Percentiles rank a stretch among this genome's conserved stretches.
Conservation (phyloP, 2,888 invertebrate species). For the Apamea epomidion region DNA sequence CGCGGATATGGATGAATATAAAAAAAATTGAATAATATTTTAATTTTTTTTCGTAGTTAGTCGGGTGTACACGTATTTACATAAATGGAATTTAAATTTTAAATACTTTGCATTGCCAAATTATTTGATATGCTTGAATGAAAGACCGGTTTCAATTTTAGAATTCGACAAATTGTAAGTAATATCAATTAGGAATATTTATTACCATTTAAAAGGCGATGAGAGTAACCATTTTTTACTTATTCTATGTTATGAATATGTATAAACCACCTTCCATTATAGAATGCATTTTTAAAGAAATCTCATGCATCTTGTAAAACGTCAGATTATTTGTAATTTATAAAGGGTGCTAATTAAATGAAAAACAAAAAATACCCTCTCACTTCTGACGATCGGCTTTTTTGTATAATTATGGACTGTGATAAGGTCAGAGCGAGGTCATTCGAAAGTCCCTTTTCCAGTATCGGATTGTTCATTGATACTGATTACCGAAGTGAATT, state of each 20-base stretch:
- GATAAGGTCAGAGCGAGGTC: constrained; percentile 80
- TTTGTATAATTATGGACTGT: constrained; percentile 77
- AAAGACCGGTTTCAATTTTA: constrained; percentile 4
- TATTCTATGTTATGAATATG: not conserved
- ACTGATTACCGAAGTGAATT: constrained; percentile 59
- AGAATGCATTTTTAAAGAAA: not conserved
- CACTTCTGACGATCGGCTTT: constrained; percentile 72
- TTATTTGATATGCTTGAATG: not conserved
- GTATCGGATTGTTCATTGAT: constrained; percentile 71
- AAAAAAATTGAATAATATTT: not conserved
- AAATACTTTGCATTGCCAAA: constrained; percentile 2
- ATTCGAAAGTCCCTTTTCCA: constrained; percentile 79
- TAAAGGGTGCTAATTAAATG: constrained; percentile 62
- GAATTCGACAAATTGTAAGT: not conserved
- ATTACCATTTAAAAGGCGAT: not conserved
- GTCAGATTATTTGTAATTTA: constrained; percentile 49
- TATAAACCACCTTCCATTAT: not conserved
- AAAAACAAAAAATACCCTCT: constrained; percentile 71
- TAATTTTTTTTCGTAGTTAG: not conserved
- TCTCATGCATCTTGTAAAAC: not conserved
- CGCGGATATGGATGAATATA: not conserved
- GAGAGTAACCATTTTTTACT: not conserved
- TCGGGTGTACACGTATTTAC: not conserved
- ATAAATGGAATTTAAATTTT: constrained; percentile 6
- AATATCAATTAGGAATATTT: not conserved